Percentiles rank a stretch among this genome's conserved stretches.
These are phyloP conservation scores for Isoperla grammatica DNA, from an alignment of 2,888 invertebrate species.

Conservation along the genomic window DNA sequence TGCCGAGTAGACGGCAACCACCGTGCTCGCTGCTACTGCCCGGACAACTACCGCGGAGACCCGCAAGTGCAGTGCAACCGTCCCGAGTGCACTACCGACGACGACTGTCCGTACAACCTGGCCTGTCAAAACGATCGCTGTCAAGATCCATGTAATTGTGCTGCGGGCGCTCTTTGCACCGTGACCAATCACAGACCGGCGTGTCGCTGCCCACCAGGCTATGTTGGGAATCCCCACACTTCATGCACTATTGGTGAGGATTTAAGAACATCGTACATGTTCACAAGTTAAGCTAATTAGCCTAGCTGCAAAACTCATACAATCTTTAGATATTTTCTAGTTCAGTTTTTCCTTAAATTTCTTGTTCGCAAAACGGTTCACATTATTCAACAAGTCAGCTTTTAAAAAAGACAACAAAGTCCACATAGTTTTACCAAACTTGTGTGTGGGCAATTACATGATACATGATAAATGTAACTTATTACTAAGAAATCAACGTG, in stretches of 20 bases:
- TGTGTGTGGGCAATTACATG: no score
- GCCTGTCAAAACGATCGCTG: slow-evolving; percentile 75
- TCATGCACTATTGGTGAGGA: slow-evolving; percentile 56
- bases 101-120: slow-evolving; percentile 71
- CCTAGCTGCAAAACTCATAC: no score
- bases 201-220: slow-evolving; percentile 79
- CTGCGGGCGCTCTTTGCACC: slow-evolving; percentile 67
- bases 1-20: slow-evolving; percentile 73
- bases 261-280: no score
- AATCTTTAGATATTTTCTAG: no score
- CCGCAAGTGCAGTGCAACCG: slow-evolving; percentile 70
- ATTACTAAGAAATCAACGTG: no score
- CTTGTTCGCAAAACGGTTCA: no score
- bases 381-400: no score
- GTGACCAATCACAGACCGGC: slow-evolving; percentile 69
- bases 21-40: slow-evolving; percentile 71
- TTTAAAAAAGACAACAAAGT: no score
- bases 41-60: slow-evolving; percentile 69
- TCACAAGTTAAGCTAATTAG: no score
- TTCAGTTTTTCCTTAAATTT: no score
- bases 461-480: no score
- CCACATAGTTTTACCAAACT: no score
- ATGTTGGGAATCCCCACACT: slow-evolving; percentile 67
- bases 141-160: slow-evolving; percentile 79
- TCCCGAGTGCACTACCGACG: slow-evolving; percentile 69